Evolutionary conservation across 37 sponge, comb jelly and placozoan genomes (phyloP).

Genomic region (Oopsacas minuta): DNA sequence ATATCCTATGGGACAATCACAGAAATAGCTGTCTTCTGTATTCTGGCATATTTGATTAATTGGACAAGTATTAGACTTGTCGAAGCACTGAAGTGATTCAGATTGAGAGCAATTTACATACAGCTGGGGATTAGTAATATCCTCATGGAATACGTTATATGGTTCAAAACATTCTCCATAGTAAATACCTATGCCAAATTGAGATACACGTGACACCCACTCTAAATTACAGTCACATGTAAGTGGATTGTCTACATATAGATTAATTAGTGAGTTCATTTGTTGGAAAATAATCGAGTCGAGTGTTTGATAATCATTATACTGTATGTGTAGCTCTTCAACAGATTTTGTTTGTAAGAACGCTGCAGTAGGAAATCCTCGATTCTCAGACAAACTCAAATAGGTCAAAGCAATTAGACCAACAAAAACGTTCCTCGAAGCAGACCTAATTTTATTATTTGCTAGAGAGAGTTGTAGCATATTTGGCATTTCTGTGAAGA

Average conservation of each 20-base stretch:
- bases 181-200: neutral
- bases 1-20: neutral
- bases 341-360: neutral
- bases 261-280: neutral
- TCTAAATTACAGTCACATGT: neutral
- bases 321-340: neutral
- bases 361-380: neutral
- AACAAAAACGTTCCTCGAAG: neutral
- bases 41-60: neutral
- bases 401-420: neutral
- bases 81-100: neutral
- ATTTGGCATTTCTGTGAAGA: no score
- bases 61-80: neutral
- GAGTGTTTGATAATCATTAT: neutral
- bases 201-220: neutral
- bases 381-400: neutral
- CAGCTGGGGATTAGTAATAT: neutral
- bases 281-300: neutral
- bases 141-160: neutral
- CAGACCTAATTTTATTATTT: neutral
- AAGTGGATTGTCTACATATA: neutral
- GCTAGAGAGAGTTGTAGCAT: no score
- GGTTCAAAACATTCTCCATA: neutral
- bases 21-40: neutral
- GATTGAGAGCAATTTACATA: neutral